Evolutionary conservation across 2,888 invertebrate species (phyloP), one percentile per base, ranked within the genome.

Genomic region (Chamaedrilus cognettii): DNA sequence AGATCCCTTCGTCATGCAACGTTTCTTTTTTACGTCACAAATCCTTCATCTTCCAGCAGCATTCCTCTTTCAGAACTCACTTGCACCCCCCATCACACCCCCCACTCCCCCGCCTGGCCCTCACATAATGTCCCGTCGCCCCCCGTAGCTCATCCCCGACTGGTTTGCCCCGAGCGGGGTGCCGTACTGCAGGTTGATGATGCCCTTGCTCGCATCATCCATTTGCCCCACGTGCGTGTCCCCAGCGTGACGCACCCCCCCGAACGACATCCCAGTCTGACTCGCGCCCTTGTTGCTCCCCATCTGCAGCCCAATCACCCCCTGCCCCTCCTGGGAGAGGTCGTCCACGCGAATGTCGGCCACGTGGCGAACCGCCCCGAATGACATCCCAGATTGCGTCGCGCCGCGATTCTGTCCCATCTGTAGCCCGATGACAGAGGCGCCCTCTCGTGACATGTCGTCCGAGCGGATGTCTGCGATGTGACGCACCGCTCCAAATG

Each of bases 81-180:
- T n/a, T n/a, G n/a, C n/a, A n/a, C n/a, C n/a, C n/a, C n/a, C n/a
- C n/a, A n/a, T n/a, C n/a, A n/a, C 11, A 42, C 42, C 42, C 19
- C 42, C 42, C 42, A 42, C 19, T 19, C 42, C 11, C 42, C 42
- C 42, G 33, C 19, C 34, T 62, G 11, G 33, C 19, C 34, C 58
- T 4, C 60, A 60, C n/a, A 68, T 73, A 62, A 79, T 75, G 70
- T 82, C 79, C 4, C 81, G 71, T 28, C 74, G 72, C 23, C 74
- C 72, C 15, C 82, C 82, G 69, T 80, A 76, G 60, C 74, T 67
- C 81, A 81, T 82, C 1, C 82, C 82, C 19, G 74, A 61, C 66
- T 83, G 83, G 52, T 74, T 76, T 28, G 82, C 82, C 4, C 78
- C 77, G 67, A 80, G 76, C 68, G 81, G 82, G 64, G 75, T 76